Base-by-base conservation (phyloP, 2,797 vertebrate species). In the Lindbergichthys nudifrons region DNA sequence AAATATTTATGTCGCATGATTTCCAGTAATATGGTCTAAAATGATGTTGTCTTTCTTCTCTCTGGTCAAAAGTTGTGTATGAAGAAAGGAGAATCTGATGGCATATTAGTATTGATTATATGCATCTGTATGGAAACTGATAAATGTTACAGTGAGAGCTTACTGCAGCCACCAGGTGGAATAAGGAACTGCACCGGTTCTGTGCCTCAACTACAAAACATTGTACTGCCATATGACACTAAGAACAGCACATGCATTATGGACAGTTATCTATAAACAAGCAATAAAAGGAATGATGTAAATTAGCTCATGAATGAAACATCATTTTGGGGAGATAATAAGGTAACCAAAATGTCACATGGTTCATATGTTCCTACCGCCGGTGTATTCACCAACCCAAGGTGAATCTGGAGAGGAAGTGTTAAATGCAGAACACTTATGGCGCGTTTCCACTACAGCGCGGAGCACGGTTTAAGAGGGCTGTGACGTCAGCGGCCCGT, bases 121-220 rank as follows among this genome's bases (percentile, higher is more conserved):
- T 73, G 32, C 52, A 12, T 45, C 10, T 57, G 47, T 41, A 10
- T 15, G 15, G 8, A 30, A 13, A 56, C 3, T 1, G 47, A 15
- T 32, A 2, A 21, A 39, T n/a, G 50, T 39, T 65, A 45, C 6
- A 71, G 42, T 75, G 54, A 68, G 39, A 59, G 43, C 21, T 42
- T 78, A 57, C 79, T 85, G 84, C 81, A 53, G 16, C 80, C 88
- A 72, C 60, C 77, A 77, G 90, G 76, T 54, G 32, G 2, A 30
- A 64, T 1, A 0, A 15, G 61, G 61, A 70, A 82, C 63, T 81
- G 48, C 84, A 84, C n/a, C 15, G 4, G 43, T 57, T 59, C 12
- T 61, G n/a, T 52, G 26, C 47, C 52, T 21, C 21, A 26, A 47
- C 42, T 11, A 3, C 18, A 14, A 70, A 36, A 64, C 18, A 39